Base-by-base conservation (phyloP, 2,888 invertebrate species). In the Loripinus fragilis region DNA sequence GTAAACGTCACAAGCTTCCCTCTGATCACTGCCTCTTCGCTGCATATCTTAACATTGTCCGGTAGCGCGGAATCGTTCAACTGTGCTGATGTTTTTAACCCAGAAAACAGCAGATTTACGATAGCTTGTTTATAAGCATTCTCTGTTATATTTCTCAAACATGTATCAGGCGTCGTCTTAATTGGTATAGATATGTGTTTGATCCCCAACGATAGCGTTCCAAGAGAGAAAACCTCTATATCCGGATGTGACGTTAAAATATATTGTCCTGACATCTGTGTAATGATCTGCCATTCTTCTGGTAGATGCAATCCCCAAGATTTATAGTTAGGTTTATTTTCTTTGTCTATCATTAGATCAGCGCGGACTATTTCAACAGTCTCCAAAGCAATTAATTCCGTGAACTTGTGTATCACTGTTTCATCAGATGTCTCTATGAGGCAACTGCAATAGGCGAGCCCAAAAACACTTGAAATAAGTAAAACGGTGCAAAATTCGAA, bases 191-290 rank as follows among this genome's bases (percentile, higher is more conserved):
- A 33, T 7, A 69, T 7, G 20, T 30, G 25, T 50, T 48, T 69
- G 30, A 69, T 48, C 17, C n/a, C 50, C 15, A 69, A 35, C 1
- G 30, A 30, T 23, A 69, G 45, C 12, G 45, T 48, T 20, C 69
- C 69, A 15, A 69, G 48, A 30, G 69, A 69, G n/a, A 48, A 69
- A 30, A 69, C 3, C 17, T 69, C 69, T 3, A 30, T 69, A 50
- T 69, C 69, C 20, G 69, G 69, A 23, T n/a, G 69, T 69, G 69
- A 69, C 69, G 69, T 69, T 12, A 69, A 15, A 17, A 69, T 30
- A 30, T 69, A 45, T 28, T n/a, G 28, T 20, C 69, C 69, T 10
- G 45, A 17, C 7, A 30, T 45, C 28, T 48, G 48, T 33, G 45
- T 69, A 5, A 48, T 45, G 3, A 69, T 50, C 8, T n/a, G 20